Evolutionary conservation across 92 coral and sea anemone genomes (phyloP).

Genomic region (Nematostella vectensis): DNA sequence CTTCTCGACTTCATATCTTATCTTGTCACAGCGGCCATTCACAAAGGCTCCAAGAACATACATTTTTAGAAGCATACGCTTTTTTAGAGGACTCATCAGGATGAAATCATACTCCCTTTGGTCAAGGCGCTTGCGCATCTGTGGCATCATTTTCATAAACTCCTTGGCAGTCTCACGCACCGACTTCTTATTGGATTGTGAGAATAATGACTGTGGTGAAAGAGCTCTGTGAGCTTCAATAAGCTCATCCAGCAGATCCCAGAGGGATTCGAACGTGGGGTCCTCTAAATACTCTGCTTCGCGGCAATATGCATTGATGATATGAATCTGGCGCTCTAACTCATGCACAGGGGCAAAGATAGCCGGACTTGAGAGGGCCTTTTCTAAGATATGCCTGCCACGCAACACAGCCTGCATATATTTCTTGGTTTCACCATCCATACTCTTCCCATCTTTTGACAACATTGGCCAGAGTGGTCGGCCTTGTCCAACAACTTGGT

Average conservation of each 20-base stretch:
- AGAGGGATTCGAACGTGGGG: constrained; percentile 93
- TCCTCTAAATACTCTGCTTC: constrained; percentile 89
- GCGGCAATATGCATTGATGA: constrained; percentile 96
- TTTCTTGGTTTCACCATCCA: constrained; percentile 73
- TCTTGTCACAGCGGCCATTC: constrained; percentile 87
- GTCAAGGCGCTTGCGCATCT: constrained; percentile 91
- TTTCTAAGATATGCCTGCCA: constrained; percentile 92
- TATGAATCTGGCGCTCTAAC: constrained; percentile 90
- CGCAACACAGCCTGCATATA: constrained; percentile 92
- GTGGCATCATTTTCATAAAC: constrained; percentile 92
- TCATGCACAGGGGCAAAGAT: constrained; percentile 96
- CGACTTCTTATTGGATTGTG: constrained; percentile 80
- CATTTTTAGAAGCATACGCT: constrained; percentile 93
- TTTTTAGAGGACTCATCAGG: constrained; percentile 85
- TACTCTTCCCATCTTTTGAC: constrained; percentile 72
- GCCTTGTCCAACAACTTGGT: constrained; percentile 35
- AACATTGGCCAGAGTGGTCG: constrained; percentile 91
- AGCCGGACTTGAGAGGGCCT: constrained; percentile 83
- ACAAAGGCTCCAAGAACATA: constrained; percentile 90
- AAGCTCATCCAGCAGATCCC: constrained; percentile 98
- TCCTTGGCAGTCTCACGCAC: constrained; percentile 94
- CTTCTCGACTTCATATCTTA: constrained; percentile 73
- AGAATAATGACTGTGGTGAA: constrained; percentile 72
- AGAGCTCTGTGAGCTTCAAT: constrained; percentile 92
- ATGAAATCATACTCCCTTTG: constrained; percentile 94